Evolutionary conservation across 2,888 invertebrate genomes (phyloP).

Genomic region (Platypus cylindrus): DNA sequence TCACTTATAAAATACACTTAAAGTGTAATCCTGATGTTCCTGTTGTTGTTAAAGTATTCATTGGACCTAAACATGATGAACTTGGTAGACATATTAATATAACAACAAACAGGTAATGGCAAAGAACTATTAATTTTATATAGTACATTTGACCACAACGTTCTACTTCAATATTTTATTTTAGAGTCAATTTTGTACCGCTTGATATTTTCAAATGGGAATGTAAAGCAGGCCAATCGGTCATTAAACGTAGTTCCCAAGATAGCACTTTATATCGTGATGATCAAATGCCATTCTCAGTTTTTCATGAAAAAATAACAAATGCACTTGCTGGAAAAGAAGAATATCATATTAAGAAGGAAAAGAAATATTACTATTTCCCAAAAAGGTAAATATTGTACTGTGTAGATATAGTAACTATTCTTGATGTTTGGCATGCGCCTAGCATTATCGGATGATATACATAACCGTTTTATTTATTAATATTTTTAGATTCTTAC

Average conservation of each 20-base stretch:
- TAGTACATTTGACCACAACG: background rate
- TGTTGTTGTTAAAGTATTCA: conserved; percentile 49
- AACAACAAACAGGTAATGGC: conserved; percentile 40
- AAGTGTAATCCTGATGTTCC: conserved; percentile 45
- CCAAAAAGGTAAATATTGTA: conserved; percentile 41
- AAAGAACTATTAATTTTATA: background rate
- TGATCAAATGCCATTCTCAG: conserved; percentile 51
- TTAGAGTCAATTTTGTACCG: conserved; percentile 42
- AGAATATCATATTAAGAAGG: conserved; percentile 41
- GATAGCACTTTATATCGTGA: conserved; percentile 51
- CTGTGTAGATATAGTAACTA: conserved; percentile 1
- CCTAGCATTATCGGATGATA: too few relatives aligned
- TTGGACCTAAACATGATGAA: conserved; percentile 57
- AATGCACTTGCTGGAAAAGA: conserved; percentile 36
- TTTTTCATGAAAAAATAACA: conserved; percentile 50
- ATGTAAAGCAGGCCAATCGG: conserved; percentile 50
- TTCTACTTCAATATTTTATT: background rate
- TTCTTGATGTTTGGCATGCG: too few relatives aligned
- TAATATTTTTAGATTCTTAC: conserved; percentile 11
- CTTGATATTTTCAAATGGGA: conserved; percentile 47
- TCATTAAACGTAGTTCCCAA: conserved; percentile 51
- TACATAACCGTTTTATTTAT: conserved; percentile 1
- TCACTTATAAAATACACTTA: conserved; percentile 46
- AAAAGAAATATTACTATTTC: conserved; percentile 51
- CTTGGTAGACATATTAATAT: conserved; percentile 40